A percentile compares a stretch with the other conserved stretches of the same genome.
Conservation (phyloP, 1,140 invertebrate species). For the Antheraea pernyi region DNA sequence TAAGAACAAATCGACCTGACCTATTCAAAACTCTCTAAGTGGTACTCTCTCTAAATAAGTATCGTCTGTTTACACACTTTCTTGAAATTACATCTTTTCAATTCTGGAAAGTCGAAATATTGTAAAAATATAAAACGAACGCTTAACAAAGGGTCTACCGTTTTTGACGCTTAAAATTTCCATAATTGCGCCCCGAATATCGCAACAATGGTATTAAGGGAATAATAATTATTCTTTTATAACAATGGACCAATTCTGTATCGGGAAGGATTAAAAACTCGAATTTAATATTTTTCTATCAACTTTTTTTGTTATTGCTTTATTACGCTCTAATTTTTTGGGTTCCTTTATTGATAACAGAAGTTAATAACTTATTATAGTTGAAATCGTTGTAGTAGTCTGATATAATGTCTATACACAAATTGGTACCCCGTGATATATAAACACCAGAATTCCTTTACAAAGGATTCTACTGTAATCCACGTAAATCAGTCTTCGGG, state of each 20-base stretch:
- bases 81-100: not conserved
- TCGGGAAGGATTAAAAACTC: constrained; percentile 1
- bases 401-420: too few relatives aligned
- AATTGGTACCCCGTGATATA: too few relatives aligned
- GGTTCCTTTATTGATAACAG: too few relatives aligned
- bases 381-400: too few relatives aligned
- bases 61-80: not conserved
- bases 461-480: too few relatives aligned
- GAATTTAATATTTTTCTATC: not conserved
- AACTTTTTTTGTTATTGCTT: not conserved
- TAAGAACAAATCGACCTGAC: too few relatives aligned
- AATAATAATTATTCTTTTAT: constrained; percentile 7
- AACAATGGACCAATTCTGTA: constrained; percentile 8
- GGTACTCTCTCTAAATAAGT: too few relatives aligned
- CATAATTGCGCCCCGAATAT: constrained; percentile 13
- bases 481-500: too few relatives aligned
- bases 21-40: too few relatives aligned
- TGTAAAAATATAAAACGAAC: not conserved
- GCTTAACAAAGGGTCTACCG: not conserved
- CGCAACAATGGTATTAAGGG: constrained; percentile 5
- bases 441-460: too few relatives aligned
- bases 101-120: not conserved
- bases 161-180: constrained; percentile 13
- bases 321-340: not conserved
- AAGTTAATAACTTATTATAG: too few relatives aligned